Conservation (phyloP, 2,113 vertebrate species). For the Seriola quinqueradiata region DNA sequence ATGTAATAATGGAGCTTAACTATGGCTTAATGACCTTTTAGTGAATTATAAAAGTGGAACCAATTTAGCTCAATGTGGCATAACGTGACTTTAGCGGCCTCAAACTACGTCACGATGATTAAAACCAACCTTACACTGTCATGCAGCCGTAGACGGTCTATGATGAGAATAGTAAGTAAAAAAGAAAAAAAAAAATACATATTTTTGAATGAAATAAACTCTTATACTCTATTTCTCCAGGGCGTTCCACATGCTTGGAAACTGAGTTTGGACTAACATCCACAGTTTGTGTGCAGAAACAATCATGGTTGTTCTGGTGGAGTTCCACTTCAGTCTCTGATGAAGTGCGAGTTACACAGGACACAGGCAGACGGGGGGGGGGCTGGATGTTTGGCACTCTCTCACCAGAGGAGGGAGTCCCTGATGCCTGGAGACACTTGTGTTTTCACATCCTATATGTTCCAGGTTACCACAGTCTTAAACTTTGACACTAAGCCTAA, state of each 20-base stretch:
- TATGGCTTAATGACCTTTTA: neutral
- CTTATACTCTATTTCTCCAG: neutral
- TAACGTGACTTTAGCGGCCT: neutral
- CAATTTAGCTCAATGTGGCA: neutral
- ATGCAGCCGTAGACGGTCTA: neutral
- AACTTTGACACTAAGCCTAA: neutral
- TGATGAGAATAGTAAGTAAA: neutral
- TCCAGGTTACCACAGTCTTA: neutral
- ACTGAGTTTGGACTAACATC: neutral
- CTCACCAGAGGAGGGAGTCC: constrained; percentile 81
- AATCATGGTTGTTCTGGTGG: neutral
- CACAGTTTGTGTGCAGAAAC: constrained; percentile 40
- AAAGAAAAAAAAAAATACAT: neutral
- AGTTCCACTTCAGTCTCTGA: constrained; percentile 25
- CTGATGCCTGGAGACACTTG: constrained; percentile 10
- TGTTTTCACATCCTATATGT: constrained; percentile 1
- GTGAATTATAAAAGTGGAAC: constrained; percentile 3
- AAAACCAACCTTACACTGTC: neutral
- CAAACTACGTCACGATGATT: neutral
- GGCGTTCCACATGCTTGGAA: neutral
- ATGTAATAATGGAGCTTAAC: neutral
- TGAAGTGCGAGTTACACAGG: constrained; percentile 45
- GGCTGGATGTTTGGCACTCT: constrained; percentile 27
- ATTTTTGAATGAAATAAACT: too few relatives aligned
- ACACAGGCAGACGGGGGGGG: neutral